Evolutionary conservation across 1,140 invertebrate species (phyloP).

Genomic region (Trissolcus basalis): DNA sequence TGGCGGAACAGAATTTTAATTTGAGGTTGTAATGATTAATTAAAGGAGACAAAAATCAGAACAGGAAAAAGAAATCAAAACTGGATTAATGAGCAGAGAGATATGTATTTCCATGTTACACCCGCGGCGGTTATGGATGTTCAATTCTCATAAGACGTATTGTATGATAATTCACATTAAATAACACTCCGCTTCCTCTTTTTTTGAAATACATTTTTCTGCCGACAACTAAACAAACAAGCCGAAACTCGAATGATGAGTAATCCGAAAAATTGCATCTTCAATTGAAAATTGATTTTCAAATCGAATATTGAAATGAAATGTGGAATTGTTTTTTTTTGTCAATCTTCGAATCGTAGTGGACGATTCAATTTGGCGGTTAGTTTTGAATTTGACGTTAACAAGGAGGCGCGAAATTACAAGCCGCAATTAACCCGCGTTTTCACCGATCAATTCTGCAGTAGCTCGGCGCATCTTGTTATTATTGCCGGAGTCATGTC

Average conservation of each 20-base stretch:
- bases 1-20: too few relatives aligned
- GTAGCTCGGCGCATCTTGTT: conserved; percentile 18
- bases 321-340: background rate
- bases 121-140: conserved; percentile 32
- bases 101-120: conserved; percentile 23
- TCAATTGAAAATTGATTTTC: background rate
- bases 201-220: conserved; percentile 20
- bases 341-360: too few relatives aligned
- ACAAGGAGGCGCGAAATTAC: conserved; percentile 10
- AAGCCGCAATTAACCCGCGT: conserved; percentile 6
- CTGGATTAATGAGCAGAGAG: conserved; percentile 38
- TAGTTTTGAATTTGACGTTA: too few relatives aligned
- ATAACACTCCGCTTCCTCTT: conserved; percentile 50
- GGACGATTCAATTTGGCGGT: too few relatives aligned
- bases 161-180: conserved; percentile 58
- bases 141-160: conserved; percentile 41
- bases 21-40: too few relatives aligned
- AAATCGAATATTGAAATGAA: background rate
- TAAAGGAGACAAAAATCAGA: background rate
- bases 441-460: conserved; percentile 34
- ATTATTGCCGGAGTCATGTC: conserved; percentile 10
- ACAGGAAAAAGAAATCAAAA: conserved; percentile 39
- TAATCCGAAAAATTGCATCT: background rate
- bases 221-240: background rate
- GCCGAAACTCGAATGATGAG: too few relatives aligned